phyloP scores from a whole-genome alignment of 1,140 invertebrate species.

The Philaenus spumarius region DNA sequence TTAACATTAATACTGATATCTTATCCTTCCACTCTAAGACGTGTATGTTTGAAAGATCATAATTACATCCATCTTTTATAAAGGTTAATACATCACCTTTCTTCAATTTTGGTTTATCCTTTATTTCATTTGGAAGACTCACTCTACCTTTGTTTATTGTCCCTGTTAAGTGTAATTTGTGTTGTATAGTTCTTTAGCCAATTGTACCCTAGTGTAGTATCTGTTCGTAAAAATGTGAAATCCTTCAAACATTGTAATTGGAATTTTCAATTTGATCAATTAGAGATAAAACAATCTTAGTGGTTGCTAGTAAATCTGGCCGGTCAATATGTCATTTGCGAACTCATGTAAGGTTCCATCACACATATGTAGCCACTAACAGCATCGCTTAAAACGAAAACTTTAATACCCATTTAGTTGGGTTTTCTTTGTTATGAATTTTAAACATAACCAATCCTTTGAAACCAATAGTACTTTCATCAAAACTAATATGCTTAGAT shows the following conservation, averaged over 20 bases:
- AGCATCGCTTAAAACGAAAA: conserved; percentile 2
- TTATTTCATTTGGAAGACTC: conserved; percentile 4
- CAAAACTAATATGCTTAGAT: too few relatives aligned
- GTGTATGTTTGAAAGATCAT: conserved; percentile 8
- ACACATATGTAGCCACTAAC: conserved; percentile 7
- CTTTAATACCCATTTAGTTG: conserved; percentile 12
- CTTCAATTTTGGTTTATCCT: conserved; percentile 5
- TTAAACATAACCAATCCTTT: conserved; percentile 13
- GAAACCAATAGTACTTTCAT: conserved; percentile 2
- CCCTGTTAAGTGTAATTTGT: conserved; percentile 11
- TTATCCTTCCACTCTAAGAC: conserved; percentile 11
- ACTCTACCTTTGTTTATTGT: neutral
- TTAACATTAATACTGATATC: conserved; percentile 1
- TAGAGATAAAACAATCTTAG: conserved; percentile 7
- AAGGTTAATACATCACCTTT: neutral
- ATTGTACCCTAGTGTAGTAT: conserved; percentile 13
- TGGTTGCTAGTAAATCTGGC: conserved; percentile 8
- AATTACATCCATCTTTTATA: conserved; percentile 4
- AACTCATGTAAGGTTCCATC: conserved; percentile 10
- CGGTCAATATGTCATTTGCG: neutral
- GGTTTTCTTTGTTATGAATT: conserved; percentile 12
- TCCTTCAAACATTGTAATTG: conserved; percentile 4
- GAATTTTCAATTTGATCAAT: conserved; percentile 1
- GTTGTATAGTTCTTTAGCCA: conserved; percentile 4
- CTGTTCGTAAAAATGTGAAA: conserved; percentile 7